Conservation (phyloP, 2,888 invertebrate species). For the Carterocephalus palaemon region DNA sequence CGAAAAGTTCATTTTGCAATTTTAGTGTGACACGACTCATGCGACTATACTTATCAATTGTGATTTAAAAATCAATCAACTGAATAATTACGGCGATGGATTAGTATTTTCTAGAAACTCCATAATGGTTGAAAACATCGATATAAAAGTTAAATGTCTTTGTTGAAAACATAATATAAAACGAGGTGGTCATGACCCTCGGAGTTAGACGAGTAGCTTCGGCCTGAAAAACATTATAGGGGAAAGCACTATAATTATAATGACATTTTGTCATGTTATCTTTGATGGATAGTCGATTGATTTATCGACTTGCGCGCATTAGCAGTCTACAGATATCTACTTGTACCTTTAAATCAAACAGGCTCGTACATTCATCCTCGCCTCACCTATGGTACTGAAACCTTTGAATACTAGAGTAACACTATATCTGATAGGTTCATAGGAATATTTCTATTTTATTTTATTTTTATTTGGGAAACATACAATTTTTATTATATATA, state of each 20-base stretch:
- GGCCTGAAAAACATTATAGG: conserved; percentile 15
- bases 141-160: conserved; percentile 26
- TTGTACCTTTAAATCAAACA: no score
- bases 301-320: conserved; percentile 23
- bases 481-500: no score
- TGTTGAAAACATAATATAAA: conserved; percentile 25
- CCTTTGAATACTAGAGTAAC: no score
- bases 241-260: conserved; percentile 45
- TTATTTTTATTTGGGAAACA: no score
- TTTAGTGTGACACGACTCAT: not conserved
- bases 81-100: conserved; percentile 16
- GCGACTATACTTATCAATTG: not conserved
- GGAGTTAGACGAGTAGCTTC: conserved; percentile 7
- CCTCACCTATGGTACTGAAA: no score
- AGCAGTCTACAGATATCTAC: no score
- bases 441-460: no score
- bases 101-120: conserved; percentile 24
- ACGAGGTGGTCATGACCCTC: conserved; percentile 9
- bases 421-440: no score
- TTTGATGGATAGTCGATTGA: conserved; percentile 26
- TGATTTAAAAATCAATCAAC: conserved; percentile 17
- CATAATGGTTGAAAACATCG: conserved; percentile 27
- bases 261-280: conserved; percentile 37
- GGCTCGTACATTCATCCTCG: no score
- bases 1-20: conserved; percentile 5